These are phyloP conservation scores for Emydocephalus ijimae DNA, from an alignment of 2,113 vertebrate species.

Conservation along the genomic window DNA sequence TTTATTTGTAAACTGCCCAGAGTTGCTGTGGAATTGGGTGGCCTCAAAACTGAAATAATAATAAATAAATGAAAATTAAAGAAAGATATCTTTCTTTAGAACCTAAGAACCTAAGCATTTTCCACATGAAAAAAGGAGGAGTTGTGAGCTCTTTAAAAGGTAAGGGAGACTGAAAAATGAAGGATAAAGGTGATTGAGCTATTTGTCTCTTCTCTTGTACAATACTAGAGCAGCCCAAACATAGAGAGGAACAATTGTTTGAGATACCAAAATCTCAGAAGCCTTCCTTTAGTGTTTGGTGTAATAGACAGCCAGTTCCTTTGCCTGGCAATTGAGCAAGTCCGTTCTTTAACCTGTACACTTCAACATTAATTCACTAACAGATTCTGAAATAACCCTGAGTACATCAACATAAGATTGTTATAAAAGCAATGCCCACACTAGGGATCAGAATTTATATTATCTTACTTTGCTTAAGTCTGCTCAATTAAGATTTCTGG, in stretches of 20 bases:
- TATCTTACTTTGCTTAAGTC: background rate
- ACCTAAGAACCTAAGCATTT: background rate
- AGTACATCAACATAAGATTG: background rate
- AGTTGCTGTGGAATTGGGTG: background rate
- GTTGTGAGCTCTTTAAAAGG: background rate
- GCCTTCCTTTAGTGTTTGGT: background rate
- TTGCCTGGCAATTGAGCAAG: background rate
- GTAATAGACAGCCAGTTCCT: background rate
- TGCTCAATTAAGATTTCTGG: background rate
- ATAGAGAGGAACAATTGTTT: background rate
- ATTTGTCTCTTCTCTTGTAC: background rate
- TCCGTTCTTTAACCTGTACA: background rate
- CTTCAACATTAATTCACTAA: background rate
- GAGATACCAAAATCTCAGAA: background rate
- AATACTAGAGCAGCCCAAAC: background rate
- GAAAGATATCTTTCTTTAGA: background rate
- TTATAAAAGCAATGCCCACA: background rate
- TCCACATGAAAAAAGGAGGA: background rate
- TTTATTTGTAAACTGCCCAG: background rate
- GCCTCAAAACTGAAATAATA: background rate
- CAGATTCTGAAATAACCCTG: background rate
- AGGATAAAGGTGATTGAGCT: background rate
- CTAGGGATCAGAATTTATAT: background rate
- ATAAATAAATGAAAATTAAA: background rate
- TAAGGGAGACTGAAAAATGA: background rate